A percentile compares a stretch with the other conserved stretches of the same genome.
Conservation (phyloP, 2,113 vertebrate genomes). For the Epinephelus cyanopodus region DNA sequence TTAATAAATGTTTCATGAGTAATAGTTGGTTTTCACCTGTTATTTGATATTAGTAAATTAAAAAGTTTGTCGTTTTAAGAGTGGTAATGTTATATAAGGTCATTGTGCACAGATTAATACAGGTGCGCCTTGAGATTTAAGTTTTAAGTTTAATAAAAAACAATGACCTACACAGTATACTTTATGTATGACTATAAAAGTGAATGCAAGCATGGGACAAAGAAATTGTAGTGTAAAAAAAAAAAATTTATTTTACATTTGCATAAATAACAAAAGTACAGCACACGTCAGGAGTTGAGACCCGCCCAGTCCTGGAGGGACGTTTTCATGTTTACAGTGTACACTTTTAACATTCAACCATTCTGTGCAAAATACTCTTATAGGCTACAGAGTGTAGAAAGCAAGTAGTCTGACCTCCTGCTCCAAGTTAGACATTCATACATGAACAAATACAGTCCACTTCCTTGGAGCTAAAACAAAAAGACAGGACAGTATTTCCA, state of each 20-base stretch:
- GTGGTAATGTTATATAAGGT: too few species aligned
- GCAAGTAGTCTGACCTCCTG: background rate
- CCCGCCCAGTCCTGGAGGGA: constrained; percentile 66
- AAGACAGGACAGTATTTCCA: background rate
- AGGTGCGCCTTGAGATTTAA: too few species aligned
- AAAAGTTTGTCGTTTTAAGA: too few species aligned
- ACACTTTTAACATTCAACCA: constrained; percentile 26
- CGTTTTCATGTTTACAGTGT: constrained; percentile 28
- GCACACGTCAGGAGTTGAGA: constrained; percentile 53
- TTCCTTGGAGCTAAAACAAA: background rate
- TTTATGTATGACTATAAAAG: background rate
- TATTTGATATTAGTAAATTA: too few species aligned
- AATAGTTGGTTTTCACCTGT: too few species aligned
- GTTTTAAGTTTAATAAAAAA: too few species aligned
- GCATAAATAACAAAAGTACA: constrained; percentile 55
- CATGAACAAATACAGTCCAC: constrained; percentile 1
- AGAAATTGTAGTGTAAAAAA: background rate
- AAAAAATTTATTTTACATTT: constrained; percentile 56
- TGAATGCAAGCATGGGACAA: background rate
- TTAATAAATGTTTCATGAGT: too few species aligned
- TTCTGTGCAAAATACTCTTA: constrained; percentile 54
- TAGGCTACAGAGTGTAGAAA: background rate
- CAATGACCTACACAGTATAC: background rate
- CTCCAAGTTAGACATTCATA: constrained; percentile 16
- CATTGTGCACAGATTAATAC: too few species aligned